phyloP scores from a whole-genome alignment of 2,888 invertebrate species.

The Acleris laterana region DNA sequence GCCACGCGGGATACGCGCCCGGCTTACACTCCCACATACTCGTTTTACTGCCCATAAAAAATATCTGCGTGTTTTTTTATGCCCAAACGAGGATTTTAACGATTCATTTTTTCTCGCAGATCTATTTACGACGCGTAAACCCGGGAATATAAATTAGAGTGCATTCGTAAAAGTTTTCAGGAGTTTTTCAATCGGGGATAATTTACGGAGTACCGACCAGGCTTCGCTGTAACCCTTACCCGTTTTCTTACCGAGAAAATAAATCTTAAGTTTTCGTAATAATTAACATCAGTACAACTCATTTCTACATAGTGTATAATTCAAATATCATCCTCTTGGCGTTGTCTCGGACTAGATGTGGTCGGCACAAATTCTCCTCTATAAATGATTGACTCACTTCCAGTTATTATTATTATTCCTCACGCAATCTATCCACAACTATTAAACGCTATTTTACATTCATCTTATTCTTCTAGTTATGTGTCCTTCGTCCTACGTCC shows the following conservation, averaged over 20 bases:
- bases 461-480: too few species aligned
- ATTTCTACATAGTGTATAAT: too few species aligned
- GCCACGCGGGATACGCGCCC: slow-evolving; percentile 24
- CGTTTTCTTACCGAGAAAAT: background rate
- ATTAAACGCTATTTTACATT: too few species aligned
- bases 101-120: slow-evolving; percentile 49
- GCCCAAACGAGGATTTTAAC: slow-evolving; percentile 52
- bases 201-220: slow-evolving; percentile 15
- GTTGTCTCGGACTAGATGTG: too few species aligned
- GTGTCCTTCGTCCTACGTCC: too few species aligned
- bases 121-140: slow-evolving; percentile 37
- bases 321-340: too few species aligned
- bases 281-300: too few species aligned
- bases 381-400: background rate
- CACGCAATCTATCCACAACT: background rate
- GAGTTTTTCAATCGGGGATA: slow-evolving; percentile 30
- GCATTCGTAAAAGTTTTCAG: slow-evolving; percentile 27
- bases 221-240: slow-evolving; percentile 24
- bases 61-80: slow-evolving; percentile 63
- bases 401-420: background rate
- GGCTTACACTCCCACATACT: slow-evolving; percentile 59
- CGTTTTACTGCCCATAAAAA: slow-evolving; percentile 69
- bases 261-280: too few species aligned
- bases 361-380: too few species aligned
- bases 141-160: slow-evolving; percentile 32